Evolutionary conservation across 2,888 invertebrate genomes (phyloP).

Genomic region (Harpagoxenus sublaevis): DNA sequence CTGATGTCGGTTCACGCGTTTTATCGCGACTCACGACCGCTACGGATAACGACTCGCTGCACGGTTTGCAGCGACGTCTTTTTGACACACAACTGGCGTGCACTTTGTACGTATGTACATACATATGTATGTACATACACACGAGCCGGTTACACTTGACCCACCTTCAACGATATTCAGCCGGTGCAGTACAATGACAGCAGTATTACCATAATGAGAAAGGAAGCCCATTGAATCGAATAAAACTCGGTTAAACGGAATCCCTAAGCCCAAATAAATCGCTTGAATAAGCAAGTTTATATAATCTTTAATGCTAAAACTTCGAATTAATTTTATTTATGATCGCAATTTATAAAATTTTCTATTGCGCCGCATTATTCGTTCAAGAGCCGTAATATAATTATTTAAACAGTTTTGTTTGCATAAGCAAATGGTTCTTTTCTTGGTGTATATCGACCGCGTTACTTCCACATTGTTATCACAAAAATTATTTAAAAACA

Average conservation of each 20-base stretch:
- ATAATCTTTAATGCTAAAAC: background rate
- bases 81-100: conserved; percentile 6
- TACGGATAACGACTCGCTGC: background rate
- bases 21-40: background rate
- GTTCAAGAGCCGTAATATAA: background rate
- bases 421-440: background rate
- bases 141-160: background rate
- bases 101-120: background rate
- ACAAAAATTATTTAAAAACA: background rate
- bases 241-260: background rate
- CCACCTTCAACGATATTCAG: conserved; percentile 18
- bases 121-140: too few relatives aligned
- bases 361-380: background rate
- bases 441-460: background rate
- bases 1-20: background rate
- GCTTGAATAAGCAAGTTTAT: background rate
- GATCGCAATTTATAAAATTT: background rate
- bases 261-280: background rate
- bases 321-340: background rate
- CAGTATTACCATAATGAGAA: background rate
- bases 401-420: conserved; percentile 3
- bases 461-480: background rate
- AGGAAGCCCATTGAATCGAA: background rate
- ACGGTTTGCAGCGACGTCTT: background rate
- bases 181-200: background rate